Evolutionary conservation across 1,140 invertebrate species (phyloP).

Genomic region (Chionoecetes opilio): DNA sequence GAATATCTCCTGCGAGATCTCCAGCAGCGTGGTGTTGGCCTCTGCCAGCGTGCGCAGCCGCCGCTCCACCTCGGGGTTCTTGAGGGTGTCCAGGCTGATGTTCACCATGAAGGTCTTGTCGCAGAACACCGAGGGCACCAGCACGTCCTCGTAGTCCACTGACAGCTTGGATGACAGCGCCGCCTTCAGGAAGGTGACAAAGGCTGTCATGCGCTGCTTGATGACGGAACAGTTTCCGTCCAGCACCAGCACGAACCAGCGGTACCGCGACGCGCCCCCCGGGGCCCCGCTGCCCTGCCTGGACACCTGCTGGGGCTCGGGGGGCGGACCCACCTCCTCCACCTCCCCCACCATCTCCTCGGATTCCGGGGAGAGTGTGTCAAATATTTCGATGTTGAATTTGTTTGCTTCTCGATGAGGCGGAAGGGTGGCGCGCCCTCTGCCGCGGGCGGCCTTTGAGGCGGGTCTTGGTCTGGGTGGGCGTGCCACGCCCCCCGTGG

Average conservation of each 20-base stretch:
- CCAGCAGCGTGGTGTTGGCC: slow-evolving; percentile 80
- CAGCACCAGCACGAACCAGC: slow-evolving; percentile 80
- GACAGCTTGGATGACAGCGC: slow-evolving; percentile 75
- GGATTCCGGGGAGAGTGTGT: background rate
- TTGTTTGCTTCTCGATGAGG: background rate
- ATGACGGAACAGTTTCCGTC: slow-evolving; percentile 80
- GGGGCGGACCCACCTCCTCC: slow-evolving; percentile 12
- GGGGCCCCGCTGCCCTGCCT: background rate
- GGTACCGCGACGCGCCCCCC: background rate
- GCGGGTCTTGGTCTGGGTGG: background rate
- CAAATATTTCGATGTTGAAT: slow-evolving; percentile 70
- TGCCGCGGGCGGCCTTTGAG: background rate
- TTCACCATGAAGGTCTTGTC: slow-evolving; percentile 81
- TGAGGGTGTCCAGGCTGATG: slow-evolving; percentile 74
- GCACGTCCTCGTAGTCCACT: slow-evolving; percentile 75
- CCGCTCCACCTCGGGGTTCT: slow-evolving; percentile 72
- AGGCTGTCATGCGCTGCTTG: slow-evolving; percentile 78
- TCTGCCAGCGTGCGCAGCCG: slow-evolving; percentile 74
- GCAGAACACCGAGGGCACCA: slow-evolving; percentile 78
- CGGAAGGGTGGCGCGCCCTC: background rate
- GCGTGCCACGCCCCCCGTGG: background rate
- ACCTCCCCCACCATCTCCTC: slow-evolving; percentile 33
- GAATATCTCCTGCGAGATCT: slow-evolving; percentile 80
- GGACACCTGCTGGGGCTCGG: background rate
- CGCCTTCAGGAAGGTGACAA: slow-evolving; percentile 80